phyloP scores from a whole-genome alignment of 2,888 invertebrate genomes.

The Catocala fraxini region DNA sequence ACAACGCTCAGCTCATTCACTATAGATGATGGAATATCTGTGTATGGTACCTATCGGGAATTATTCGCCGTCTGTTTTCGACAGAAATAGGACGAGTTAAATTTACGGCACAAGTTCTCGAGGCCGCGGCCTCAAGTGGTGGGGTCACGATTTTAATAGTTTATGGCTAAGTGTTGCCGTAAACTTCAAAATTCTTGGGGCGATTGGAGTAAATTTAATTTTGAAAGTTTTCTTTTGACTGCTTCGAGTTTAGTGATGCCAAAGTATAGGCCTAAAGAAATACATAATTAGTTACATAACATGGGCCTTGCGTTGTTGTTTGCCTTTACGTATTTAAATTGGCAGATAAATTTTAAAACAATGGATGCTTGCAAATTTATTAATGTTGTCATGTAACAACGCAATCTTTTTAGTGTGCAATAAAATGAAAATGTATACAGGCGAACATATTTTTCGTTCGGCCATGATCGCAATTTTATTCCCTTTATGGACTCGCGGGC shows the following conservation, averaged over 20 bases:
- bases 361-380: background rate
- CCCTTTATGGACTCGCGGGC: constrained; percentile 12
- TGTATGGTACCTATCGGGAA: constrained; percentile 72
- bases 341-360: background rate
- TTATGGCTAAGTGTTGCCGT: constrained; percentile 45
- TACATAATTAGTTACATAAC: too few species aligned
- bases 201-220: constrained; percentile 11
- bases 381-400: background rate
- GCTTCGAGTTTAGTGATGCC: background rate
- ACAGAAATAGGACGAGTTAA: constrained; percentile 69
- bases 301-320: too few species aligned
- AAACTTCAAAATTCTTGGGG: constrained; percentile 40
- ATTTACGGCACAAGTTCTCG: constrained; percentile 54
- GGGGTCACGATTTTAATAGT: constrained; percentile 47
- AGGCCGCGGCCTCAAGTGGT: constrained; percentile 25
- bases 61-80: constrained; percentile 66
- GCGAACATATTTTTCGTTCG: constrained; percentile 4
- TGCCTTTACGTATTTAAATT: too few species aligned
- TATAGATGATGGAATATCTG: constrained; percentile 79
- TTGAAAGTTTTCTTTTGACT: constrained; percentile 17
- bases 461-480: constrained; percentile 25
- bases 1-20: constrained; percentile 70
- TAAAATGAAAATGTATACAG: constrained; percentile 11
- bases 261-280: background rate
- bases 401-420: background rate